Base-by-base conservation (phyloP, 2,797 vertebrate species). In the Adrianichthys oophorus region DNA sequence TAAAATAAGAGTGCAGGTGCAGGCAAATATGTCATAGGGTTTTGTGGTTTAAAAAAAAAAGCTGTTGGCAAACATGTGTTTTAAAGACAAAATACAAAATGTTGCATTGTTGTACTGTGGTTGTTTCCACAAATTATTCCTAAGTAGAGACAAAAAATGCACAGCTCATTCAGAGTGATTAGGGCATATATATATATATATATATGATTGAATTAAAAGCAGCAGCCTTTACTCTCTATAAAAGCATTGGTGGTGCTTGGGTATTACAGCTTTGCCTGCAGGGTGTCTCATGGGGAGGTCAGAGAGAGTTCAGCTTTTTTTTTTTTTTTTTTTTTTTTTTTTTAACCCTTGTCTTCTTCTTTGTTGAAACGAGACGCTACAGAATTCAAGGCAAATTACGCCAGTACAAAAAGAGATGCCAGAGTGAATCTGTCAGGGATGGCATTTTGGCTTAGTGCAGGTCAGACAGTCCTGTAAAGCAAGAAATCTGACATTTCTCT, bases 371-470 rank as follows among this genome's bases (percentile, higher is more conserved):
- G 85, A 80, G 69, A 78, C 73, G 67, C 70, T 78, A 65, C 65
- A 80, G 77, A 77, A 82, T 85, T 85, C 74, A 85, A 86, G 86
- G 76, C 65, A 71, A 57, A 59, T 82, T 88, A 82, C 66, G 65
- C 65, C 14, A 37, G 80, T 68, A 90, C 78, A 90, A 88, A 89
- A 85, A 86, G 76, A 76, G 66, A 83, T 74, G 89, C 88, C 89
- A 90, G 62, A 63, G 68, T 59, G 52, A 62, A 90, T 91, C 83
- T 73, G 73, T 90, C 87, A 89, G n/a, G 64, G 63, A 21, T 55
- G 52, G 56, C 70, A 55, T 76, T 78, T 76, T 82, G 60, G 74
- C 75, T 81, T 53, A 23, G 61, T 49, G 67, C 58, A 56, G 71
- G 72, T 82, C 67, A 62, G 58, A 63, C 52, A 42, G 63, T 59